Evolutionary conservation across 2,797 vertebrate species (phyloP), one percentile per base, ranked within the genome.

Genomic region (Oreochromis mossambicus): DNA sequence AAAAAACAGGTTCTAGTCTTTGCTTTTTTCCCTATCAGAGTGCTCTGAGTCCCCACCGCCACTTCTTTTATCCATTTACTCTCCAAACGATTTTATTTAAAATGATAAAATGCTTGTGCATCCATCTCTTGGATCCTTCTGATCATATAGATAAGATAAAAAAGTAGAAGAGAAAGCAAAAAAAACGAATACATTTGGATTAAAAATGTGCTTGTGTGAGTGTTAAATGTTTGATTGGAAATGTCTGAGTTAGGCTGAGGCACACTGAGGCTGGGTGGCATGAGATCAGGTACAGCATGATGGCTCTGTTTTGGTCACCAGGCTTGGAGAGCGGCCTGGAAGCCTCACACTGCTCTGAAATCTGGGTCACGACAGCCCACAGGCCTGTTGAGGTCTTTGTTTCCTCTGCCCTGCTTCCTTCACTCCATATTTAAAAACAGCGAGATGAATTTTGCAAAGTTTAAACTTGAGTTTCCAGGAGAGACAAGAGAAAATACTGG

Each of bases 361-460:
- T 93, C 86, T 94, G 93, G 92, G 92, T 94, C 94, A 92, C 66
- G 34, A 75, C 75, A 50, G 79, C 89, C 90, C 84, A 89, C 86
- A 56, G 91, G 90, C 88, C 86, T 82, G 83, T 24, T n/a, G 84
- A 77, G 77, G 52, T 81, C 63, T 66, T 83, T 58, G 50, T 73
- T 78, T 75, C 61, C 81, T 90, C 58, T 79, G 10, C 36, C 63
- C 38, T 6, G 14, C 80, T 82, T 77, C 41, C 66, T 83, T 46
- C 29, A 2, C 80, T 85, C 48, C n/a, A 43, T 19, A 82, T 85
- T 85, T 51, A 70, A 26, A 83, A 11, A 17, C 75, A 58, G 46
- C 21, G 26, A 68, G 76, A 48, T 54, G 38, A 19, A 46, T 81
- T 61, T 77, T 61, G 56, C 15, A 41, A 12, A 66, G 82, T 80